These are phyloP conservation scores for Fregata magnificens DNA, from an alignment of 2,113 vertebrate species.

Conservation along the genomic window DNA sequence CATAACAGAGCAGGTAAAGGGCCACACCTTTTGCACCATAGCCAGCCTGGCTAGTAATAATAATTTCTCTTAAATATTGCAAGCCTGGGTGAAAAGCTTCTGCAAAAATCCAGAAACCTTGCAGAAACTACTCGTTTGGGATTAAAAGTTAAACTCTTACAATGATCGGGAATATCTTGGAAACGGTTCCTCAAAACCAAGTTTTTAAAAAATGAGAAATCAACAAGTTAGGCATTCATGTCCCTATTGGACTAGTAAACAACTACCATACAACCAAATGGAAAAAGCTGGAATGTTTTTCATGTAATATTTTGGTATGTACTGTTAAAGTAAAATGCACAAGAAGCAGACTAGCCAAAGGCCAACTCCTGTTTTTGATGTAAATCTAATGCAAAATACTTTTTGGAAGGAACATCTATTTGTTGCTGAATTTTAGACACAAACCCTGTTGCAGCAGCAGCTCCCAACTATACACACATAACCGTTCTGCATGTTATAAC, in stretches of 20 bases:
- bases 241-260: neutral
- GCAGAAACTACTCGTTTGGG: neutral
- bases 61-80: neutral
- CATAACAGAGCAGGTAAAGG: neutral
- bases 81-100: neutral
- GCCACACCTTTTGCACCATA: neutral
- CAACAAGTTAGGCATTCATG: neutral
- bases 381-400: neutral
- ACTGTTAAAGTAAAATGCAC: neutral
- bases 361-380: neutral
- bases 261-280: neutral
- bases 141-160: neutral
- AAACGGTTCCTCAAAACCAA: neutral
- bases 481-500: neutral
- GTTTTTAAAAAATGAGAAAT: neutral
- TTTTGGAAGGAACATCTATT: neutral
- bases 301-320: neutral
- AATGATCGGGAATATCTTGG: neutral
- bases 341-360: neutral
- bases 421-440: neutral
- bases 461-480: neutral
- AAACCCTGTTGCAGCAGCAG: neutral
- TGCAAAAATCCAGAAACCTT: neutral
- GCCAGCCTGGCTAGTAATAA: neutral
- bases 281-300: neutral